Evolutionary conservation across 1,140 invertebrate genomes (phyloP), one percentile per base, ranked within the genome.

Genomic region (Alviniconcha marisindica): DNA sequence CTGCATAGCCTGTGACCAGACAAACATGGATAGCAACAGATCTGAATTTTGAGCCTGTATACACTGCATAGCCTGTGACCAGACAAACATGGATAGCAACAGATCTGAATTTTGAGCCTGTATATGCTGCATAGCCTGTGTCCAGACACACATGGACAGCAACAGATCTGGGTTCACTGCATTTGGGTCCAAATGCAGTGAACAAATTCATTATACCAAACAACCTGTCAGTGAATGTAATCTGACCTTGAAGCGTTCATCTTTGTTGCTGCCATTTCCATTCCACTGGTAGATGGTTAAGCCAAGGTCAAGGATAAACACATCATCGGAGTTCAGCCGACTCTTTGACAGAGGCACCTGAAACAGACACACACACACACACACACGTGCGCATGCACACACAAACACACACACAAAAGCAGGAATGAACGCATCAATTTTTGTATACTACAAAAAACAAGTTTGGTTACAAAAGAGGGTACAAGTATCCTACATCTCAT

Each of bases 251-350:
- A 91, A 90, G 78, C 88, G 86, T 82, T 93, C 93, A 81, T 93
- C 91, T 76, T 92, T 93, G 83, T 92, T 93, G 81, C 87, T 88
- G 0, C 83, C 84, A 10, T 60, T 77, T 3, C 93, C 93, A 83
- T 93, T 93, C 93, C 96, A 98, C 2, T 98, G 95, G 87, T 95
- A 96, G 69, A 98, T 96, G 81, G 96, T 95, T 71, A 95, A 94
- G 42, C 96, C 96, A n/a, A 95, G 93, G 93, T 98, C 97, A 87
- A 98, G 92, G 89, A 98, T 97, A 92, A 97, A 98, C 86, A 96
- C 97, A 91, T 98, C 97, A 2, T 96, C 96, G 91, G 96, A 96
- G 93, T 98, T 98, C 95, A 98, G n/a, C 36, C 84, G 79, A 24
- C 88, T 84, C 73, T 83, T 88, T 24, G 44, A 71, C 51, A 88